Evolutionary conservation across 2,113 vertebrate genomes (phyloP), one percentile per base, ranked within the genome.

Genomic region (Lipophrys pholis): DNA sequence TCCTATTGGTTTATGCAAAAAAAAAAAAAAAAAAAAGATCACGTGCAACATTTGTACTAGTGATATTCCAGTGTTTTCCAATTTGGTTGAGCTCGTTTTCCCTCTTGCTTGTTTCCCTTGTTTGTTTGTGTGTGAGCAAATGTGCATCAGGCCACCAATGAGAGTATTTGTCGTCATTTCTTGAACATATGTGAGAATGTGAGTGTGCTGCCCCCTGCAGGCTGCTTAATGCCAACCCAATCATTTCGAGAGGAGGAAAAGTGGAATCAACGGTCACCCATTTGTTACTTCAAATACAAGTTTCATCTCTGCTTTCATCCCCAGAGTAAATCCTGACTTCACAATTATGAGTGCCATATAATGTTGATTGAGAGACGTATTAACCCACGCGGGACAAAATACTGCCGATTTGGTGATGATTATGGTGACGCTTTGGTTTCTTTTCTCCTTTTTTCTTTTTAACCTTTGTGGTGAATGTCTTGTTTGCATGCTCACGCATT

Each of bases 1-100:
- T 89, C 78, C 80, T 82, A 3, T 72, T 78, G 46, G 73, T 89
- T 92, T 87, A 90, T 91, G 87, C 89, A 81, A 84, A 80, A 71
- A n/a, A 35, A 57, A 10, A 67, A 76, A 73, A 55, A 41, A 81
- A 30, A 4, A 30, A 30, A 30, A 30, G 30, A 82, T 6, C n/a
- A n/a, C n/a, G 67, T 81, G 66, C 54, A 78, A 56, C 80, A 78
- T 68, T 78, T 79, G 77, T 83, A 83, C 87, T 85, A 46, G 70
- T 35, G 40, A 56, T 73, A 60, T 66, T 78, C 73, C 84, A 87
- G 69, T 85, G 62, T 89, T 87, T 74, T 78, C 52, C 38, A 17
- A 11, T 81, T 76, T 77, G 10, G 55, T 75, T 80, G n/a, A 59
- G 60, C 73, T 52, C 11, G 21, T 50, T 56, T 2, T 48, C 58